Evolutionary conservation across 2,113 vertebrate genomes (phyloP).

Genomic region (Clupea harengus): DNA sequence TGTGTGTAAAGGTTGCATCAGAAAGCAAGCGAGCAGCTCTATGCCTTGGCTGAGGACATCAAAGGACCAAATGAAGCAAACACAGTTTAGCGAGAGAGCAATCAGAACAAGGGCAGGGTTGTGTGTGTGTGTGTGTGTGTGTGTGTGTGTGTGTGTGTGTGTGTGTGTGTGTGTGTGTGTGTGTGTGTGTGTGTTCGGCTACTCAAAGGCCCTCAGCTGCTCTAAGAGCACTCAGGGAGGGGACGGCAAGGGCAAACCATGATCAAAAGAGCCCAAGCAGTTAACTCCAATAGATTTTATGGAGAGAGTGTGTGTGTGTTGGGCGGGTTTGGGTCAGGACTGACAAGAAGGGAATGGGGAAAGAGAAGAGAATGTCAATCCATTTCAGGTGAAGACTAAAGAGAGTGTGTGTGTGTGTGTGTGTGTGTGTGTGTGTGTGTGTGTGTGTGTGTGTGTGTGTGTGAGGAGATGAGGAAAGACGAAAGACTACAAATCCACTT

Average conservation of each 20-base stretch:
- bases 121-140: too few relatives aligned
- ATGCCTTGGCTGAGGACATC: background rate
- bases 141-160: background rate
- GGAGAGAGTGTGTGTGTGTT: background rate
- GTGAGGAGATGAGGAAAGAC: background rate
- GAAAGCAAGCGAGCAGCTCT: background rate
- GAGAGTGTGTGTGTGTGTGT: background rate
- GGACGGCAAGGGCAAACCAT: background rate
- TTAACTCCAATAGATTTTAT: background rate
- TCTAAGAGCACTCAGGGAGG: background rate
- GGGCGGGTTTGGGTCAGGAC: background rate
- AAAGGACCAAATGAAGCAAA: background rate
- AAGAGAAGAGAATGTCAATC: too few relatives aligned
- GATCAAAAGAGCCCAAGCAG: conserved; percentile 3
- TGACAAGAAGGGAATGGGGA: too few relatives aligned
- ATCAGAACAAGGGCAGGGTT: too few relatives aligned
- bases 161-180: background rate
- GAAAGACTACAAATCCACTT: too few relatives aligned
- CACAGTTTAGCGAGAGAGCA: background rate
- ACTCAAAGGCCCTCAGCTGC: background rate
- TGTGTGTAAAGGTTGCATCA: background rate
- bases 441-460: background rate
- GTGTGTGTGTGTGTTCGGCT: background rate
- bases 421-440: background rate
- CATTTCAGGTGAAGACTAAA: too few relatives aligned